Conservation (phyloP, 2,888 invertebrate genomes). For the Gymnocheta viridis region DNA sequence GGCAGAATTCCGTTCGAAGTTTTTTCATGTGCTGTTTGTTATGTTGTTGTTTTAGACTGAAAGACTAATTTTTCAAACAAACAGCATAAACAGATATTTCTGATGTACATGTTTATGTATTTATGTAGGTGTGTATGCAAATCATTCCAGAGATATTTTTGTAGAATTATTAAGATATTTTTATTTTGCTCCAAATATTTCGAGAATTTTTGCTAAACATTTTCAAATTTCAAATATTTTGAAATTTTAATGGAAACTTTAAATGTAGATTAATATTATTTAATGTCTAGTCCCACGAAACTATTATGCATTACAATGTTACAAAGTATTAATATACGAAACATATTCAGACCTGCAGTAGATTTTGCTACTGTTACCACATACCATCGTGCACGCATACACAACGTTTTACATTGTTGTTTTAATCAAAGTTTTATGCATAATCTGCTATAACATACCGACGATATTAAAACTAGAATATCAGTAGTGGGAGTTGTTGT, state of each 20-base stretch:
- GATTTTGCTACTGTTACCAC: background rate
- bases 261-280: background rate
- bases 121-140: too few relatives aligned
- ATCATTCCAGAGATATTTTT: background rate
- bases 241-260: background rate
- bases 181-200: background rate
- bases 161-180: background rate
- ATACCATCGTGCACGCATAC: background rate
- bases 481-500: background rate
- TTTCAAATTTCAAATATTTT: background rate
- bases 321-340: background rate
- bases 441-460: constrained; percentile 40
- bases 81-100: background rate
- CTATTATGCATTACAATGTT: background rate
- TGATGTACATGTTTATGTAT: too few relatives aligned
- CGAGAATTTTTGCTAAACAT: background rate
- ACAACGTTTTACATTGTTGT: constrained; percentile 48
- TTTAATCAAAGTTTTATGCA: constrained; percentile 64
- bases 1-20: background rate
- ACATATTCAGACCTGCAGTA: background rate
- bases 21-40: background rate
- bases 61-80: background rate
- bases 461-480: constrained; percentile 17
- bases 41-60: background rate
- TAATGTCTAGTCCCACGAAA: background rate